phyloP scores from a whole-genome alignment of 2,113 vertebrate species.

The Astur gentilis region DNA sequence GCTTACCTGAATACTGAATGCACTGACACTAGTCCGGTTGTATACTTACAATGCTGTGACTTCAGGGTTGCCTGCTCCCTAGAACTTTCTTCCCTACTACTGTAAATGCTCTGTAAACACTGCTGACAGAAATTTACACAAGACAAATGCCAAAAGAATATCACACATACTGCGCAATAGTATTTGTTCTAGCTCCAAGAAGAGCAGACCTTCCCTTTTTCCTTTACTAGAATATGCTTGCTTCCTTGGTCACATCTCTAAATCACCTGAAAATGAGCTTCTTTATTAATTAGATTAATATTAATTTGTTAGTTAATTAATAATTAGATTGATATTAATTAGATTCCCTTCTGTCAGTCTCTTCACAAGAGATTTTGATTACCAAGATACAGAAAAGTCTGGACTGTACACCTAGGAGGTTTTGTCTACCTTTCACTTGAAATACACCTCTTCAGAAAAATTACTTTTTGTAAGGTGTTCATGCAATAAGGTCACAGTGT shows the following conservation, averaged over 20 bases:
- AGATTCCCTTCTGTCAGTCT: background rate
- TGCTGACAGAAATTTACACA: background rate
- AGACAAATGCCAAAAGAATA: background rate
- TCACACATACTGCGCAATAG: accelerated
- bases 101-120: background rate
- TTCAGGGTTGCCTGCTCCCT: background rate
- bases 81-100: background rate
- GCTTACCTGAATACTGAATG: background rate
- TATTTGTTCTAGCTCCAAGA: background rate
- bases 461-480: background rate
- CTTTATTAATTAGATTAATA: background rate
- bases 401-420: no score
- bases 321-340: background rate
- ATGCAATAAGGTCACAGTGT: background rate
- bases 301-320: background rate
- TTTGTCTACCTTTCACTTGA: background rate
- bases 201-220: background rate
- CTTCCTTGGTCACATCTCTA: background rate
- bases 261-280: background rate
- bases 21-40: background rate
- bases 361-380: background rate
- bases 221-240: background rate
- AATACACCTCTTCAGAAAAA: background rate
- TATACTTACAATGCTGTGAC: accelerated
- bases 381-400: background rate